Base-by-base conservation (phyloP, 2,797 vertebrate genomes). In the Paedocypris micromegethes region DNA sequence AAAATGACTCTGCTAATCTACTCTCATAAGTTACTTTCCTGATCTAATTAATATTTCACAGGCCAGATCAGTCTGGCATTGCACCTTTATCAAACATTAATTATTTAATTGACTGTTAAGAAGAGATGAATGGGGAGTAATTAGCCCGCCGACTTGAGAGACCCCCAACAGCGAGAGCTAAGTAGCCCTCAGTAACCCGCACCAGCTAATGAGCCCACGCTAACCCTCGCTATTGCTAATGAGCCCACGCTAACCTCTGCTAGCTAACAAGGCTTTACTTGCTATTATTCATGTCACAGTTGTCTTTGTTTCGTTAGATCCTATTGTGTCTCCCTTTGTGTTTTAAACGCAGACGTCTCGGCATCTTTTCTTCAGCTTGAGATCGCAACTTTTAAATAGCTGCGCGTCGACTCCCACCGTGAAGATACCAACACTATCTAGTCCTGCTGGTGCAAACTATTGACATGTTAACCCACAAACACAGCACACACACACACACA, bases 1-100 rank as follows among this genome's bases (percentile, higher is more conserved):
- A 77, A 86, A 84, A 87, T 85, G 82, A 77, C 64, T 68, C 77
- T 76, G 58, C 83, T 87, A 87, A 88, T 86, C 85, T 72, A 54
- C 78, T 78, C 79, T 81, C 81, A 86, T 89, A 89, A 90, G 88
- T 88, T 88, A 86, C 84, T 80, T 83, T 82, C 52, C 62, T 76
- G 72, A 87, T 82, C 87, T 88, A 87, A 89, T 90, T 89, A 89
- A 88, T 88, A 86, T 86, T 86, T 90, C 84, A 88, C 85, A 86
- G 87, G 87, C 87, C 83, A 87, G 83, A 80, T 83, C 84, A 84
- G 82, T 83, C 82, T 85, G 85, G 89, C 82, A 80, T 81, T 81
- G 80, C 81, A 81, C 83, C 87, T 88, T 75, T 88, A 88, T 91
- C 85, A 88, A 86, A 88, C 88, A 88, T 88, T 89, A 86, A 86